These are phyloP conservation scores for Micropoecilia bifurca DNA, from an alignment of 2,797 vertebrate genomes.

Conservation along the genomic window DNA sequence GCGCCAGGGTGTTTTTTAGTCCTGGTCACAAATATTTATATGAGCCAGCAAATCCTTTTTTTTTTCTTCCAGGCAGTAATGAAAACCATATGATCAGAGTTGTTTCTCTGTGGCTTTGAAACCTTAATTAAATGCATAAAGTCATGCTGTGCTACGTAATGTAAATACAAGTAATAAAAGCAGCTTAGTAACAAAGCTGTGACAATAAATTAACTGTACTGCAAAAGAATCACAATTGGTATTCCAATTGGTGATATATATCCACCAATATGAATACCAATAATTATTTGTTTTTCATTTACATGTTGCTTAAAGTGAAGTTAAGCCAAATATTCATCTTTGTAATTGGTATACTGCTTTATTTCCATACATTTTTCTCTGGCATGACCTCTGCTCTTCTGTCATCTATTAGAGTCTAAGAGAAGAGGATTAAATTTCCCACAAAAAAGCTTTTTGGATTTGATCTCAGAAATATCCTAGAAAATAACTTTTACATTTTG, in stretches of 20 bases:
- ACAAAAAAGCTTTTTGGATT: too few species aligned
- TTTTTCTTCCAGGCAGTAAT: slow-evolving; percentile 36
- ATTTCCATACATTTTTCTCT: too few species aligned
- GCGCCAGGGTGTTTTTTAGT: slow-evolving; percentile 40
- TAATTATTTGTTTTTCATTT: slow-evolving; percentile 19
- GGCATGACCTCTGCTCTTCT: too few species aligned
- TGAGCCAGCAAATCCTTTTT: slow-evolving; percentile 48
- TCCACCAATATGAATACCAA: slow-evolving; percentile 37
- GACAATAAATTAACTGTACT: slow-evolving; percentile 40
- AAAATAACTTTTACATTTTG: too few species aligned
- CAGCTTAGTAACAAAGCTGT: slow-evolving; percentile 15
- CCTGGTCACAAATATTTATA: slow-evolving; percentile 59
- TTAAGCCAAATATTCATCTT: background rate
- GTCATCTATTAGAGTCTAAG: too few species aligned
- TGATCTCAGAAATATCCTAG: too few species aligned
- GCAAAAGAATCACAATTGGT: background rate
- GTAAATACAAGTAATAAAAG: slow-evolving; percentile 46
- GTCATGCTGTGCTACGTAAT: slow-evolving; percentile 50
- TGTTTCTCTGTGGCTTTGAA: slow-evolving; percentile 43
- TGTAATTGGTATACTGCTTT: too few species aligned
- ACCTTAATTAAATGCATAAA: slow-evolving; percentile 54
- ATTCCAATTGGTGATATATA: background rate
- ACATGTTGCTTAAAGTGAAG: slow-evolving; percentile 36
- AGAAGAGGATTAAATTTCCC: too few species aligned
- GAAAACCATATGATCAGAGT: slow-evolving; percentile 47